A percentile compares a stretch with the other conserved stretches of the same genome.
These are phyloP conservation scores for Xiphophorus birchmanni DNA, from an alignment of 2,797 vertebrate genomes.

Conservation along the genomic window DNA sequence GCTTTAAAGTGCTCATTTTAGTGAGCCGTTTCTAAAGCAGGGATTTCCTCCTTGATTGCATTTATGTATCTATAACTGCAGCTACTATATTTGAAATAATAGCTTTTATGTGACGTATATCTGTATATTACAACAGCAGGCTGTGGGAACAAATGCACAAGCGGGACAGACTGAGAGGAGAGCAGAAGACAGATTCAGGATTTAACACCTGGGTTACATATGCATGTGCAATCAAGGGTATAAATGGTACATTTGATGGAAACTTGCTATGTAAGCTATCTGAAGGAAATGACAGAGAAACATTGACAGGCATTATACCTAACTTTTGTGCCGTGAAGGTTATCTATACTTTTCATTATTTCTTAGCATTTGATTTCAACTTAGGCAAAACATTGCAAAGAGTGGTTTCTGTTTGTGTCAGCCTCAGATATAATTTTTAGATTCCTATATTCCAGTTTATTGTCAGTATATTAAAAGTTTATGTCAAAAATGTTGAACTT, in stretches of 20 bases:
- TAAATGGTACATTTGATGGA: neutral
- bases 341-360: neutral
- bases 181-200: too few relatives aligned
- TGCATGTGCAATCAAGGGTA: neutral
- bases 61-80: slow-evolving; percentile 24
- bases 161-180: too few relatives aligned
- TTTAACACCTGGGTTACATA: too few relatives aligned
- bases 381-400: neutral
- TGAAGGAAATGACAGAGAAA: neutral
- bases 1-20: slow-evolving; percentile 25
- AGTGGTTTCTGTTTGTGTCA: neutral
- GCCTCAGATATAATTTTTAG: neutral
- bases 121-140: too few relatives aligned
- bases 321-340: neutral
- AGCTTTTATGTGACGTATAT: neutral
- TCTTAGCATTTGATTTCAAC: neutral
- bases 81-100: slow-evolving; percentile 13
- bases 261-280: neutral
- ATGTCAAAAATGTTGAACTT: neutral
- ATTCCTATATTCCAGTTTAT: neutral
- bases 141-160: too few relatives aligned
- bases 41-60: slow-evolving; percentile 22
- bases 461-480: neutral
- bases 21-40: slow-evolving; percentile 19
- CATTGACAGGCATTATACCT: too few relatives aligned